phyloP scores from a whole-genome alignment of 2,113 vertebrate species.

The Salvelinus fontinalis region DNA sequence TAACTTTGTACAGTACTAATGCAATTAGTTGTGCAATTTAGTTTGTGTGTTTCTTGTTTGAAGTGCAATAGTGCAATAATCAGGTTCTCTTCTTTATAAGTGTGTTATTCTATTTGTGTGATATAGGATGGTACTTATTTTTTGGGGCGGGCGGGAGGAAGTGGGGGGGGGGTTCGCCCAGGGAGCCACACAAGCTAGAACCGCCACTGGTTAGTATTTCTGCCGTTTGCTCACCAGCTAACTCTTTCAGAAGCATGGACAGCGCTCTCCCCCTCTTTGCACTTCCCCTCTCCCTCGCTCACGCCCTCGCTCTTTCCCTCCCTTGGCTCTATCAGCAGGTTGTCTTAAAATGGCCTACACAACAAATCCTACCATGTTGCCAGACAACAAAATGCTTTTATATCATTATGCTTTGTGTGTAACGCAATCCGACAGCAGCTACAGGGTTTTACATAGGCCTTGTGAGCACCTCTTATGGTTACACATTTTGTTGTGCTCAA shows the following conservation, averaged over 20 bases:
- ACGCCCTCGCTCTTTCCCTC: background rate
- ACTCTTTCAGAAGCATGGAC: slow-evolving; percentile 31
- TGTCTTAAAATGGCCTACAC: background rate
- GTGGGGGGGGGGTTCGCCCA: too few species aligned
- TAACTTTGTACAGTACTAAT: too few species aligned
- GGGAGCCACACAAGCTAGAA: too few species aligned
- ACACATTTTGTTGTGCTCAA: background rate
- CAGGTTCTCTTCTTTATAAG: too few species aligned
- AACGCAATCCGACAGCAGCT: background rate
- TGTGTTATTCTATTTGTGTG: too few species aligned
- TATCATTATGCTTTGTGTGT: background rate
- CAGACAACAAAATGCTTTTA: background rate
- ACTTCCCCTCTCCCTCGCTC: background rate
- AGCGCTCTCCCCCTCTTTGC: slow-evolving; percentile 4
- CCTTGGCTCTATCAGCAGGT: background rate
- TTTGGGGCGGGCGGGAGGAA: too few species aligned
- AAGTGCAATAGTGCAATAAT: too few species aligned
- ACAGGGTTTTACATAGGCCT: background rate
- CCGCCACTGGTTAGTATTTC: slow-evolving; percentile 25
- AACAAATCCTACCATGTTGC: background rate
- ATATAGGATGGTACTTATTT: too few species aligned
- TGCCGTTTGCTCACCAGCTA: slow-evolving; percentile 11
- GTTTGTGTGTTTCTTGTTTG: too few species aligned
- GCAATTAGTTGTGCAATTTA: too few species aligned
- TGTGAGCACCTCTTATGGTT: background rate